Conservation (phyloP, 2,888 invertebrate species). For the Calameuta idolon region DNA sequence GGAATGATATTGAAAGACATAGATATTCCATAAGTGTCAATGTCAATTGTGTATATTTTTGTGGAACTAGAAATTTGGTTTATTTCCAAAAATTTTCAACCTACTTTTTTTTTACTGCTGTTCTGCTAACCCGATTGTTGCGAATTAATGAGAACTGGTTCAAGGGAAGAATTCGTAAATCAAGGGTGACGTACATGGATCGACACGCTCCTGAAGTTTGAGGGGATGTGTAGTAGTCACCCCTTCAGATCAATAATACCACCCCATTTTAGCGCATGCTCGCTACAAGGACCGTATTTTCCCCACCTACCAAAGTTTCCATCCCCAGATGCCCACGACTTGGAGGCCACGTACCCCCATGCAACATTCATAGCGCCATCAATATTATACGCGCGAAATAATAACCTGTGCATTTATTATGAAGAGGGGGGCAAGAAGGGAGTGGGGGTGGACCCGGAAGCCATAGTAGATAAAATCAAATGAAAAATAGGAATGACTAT, state of each 20-base stretch:
- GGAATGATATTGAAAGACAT: neutral
- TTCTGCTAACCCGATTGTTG: too few relatives aligned
- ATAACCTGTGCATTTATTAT: slow-evolving; percentile 65
- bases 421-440: slow-evolving; percentile 30
- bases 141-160: too few relatives aligned
- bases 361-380: slow-evolving; percentile 65
- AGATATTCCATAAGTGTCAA: neutral
- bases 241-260: slow-evolving; percentile 64
- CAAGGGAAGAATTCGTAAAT: slow-evolving; percentile 8
- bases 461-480: neutral
- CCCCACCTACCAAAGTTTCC: slow-evolving; percentile 25
- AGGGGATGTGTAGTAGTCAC: slow-evolving; percentile 39
- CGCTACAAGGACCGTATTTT: slow-evolving; percentile 28
- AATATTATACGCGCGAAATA: slow-evolving; percentile 66
- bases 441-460: neutral
- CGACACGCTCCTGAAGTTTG: slow-evolving; percentile 51
- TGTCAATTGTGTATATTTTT: too few relatives aligned
- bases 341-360: slow-evolving; percentile 51
- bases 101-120: too few relatives aligned
- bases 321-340: slow-evolving; percentile 31
- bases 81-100: too few relatives aligned
- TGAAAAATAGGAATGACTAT: neutral
- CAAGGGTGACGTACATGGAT: slow-evolving; percentile 36
- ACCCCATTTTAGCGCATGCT: slow-evolving; percentile 57
- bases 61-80: too few relatives aligned